phyloP scores from a whole-genome alignment of 2,888 invertebrate species.

The Tanypteryx hageni region DNA sequence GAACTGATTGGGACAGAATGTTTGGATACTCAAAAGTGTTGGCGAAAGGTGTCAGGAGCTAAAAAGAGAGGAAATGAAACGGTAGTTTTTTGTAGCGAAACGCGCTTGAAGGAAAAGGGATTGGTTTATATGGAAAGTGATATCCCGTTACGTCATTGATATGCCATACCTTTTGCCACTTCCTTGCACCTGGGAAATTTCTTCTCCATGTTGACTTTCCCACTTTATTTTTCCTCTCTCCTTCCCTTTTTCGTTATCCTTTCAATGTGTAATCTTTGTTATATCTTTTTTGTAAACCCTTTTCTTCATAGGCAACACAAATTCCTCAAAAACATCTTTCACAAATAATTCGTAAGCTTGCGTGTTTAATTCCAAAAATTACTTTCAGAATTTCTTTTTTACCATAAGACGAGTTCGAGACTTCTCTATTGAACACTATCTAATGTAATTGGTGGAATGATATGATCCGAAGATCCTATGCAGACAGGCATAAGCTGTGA shows the following conservation, averaged over 20 bases:
- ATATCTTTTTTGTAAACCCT: too few species aligned
- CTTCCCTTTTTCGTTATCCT: not conserved
- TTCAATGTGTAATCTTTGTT: too few species aligned
- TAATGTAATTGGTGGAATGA: too few species aligned
- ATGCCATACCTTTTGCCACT: not conserved
- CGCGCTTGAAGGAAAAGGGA: not conserved
- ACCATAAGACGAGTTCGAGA: too few species aligned
- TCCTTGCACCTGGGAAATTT: not conserved
- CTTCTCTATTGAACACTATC: too few species aligned
- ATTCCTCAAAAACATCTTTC: too few species aligned
- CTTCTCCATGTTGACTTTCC: not conserved
- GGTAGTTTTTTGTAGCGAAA: not conserved
- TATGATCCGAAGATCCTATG: too few species aligned
- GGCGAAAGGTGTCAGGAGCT: not conserved
- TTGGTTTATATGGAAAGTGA: slow-evolving; percentile 8
- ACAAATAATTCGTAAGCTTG: too few species aligned
- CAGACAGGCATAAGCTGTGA: too few species aligned
- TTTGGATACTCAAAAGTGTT: not conserved
- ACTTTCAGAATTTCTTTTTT: too few species aligned
- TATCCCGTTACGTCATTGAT: not conserved
- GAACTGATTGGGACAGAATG: slow-evolving; percentile 6
- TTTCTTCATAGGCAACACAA: too few species aligned
- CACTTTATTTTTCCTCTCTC: not conserved
- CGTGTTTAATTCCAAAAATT: too few species aligned
- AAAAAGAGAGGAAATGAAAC: slow-evolving; percentile 23